Evolutionary conservation across 2,113 vertebrate species (phyloP).

Genomic region (Chloropsis cyanopogon): DNA sequence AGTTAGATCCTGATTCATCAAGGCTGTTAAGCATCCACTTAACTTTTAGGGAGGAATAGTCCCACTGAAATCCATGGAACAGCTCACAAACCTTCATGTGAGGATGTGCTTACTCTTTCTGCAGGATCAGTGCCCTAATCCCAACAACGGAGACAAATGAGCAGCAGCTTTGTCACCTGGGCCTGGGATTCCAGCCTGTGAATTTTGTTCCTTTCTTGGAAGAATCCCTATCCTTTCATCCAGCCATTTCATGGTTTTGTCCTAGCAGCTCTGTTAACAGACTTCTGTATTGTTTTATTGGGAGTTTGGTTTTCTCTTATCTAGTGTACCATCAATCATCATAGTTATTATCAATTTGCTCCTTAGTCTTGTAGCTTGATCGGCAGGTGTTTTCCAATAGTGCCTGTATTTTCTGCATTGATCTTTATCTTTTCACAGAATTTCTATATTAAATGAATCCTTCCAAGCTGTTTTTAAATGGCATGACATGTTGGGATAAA

Average conservation of each 20-base stretch:
- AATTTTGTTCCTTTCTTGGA: not conserved
- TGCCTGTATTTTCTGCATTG: not conserved
- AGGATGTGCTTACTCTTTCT: not conserved
- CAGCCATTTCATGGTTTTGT: not conserved
- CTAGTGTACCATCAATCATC: not conserved
- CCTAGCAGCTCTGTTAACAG: not conserved
- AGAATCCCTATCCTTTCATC: not conserved
- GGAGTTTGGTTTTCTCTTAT: constrained; percentile 3
- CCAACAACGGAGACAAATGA: not conserved
- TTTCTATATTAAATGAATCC: not conserved
- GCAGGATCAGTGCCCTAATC: not conserved
- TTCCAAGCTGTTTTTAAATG: constrained; percentile 27
- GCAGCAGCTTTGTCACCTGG: not conserved
- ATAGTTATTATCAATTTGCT: not conserved
- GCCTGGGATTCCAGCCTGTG: not conserved
- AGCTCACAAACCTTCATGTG: not conserved
- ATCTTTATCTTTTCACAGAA: constrained; percentile 8
- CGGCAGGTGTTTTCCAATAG: not conserved
- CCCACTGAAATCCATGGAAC: not conserved
- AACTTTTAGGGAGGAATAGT: not conserved
- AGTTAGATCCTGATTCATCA: not conserved
- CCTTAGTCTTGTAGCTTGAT: not conserved
- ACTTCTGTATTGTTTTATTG: not conserved
- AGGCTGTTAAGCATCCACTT: not conserved
- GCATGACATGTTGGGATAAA: constrained; percentile 10